Conservation (phyloP, 2,888 invertebrate genomes). For the Dendrolimus houi region DNA sequence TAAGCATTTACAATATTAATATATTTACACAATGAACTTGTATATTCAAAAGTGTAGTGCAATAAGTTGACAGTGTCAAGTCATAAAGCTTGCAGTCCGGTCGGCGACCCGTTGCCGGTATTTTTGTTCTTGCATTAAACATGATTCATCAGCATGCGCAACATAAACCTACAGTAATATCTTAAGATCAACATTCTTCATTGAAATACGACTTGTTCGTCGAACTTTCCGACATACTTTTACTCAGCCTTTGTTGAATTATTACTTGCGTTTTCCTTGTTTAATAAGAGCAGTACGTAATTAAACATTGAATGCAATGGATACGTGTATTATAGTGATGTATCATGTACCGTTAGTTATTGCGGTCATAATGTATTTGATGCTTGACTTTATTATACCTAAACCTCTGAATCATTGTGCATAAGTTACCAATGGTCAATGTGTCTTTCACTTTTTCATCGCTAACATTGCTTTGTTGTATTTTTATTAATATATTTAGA, state of each 20-base stretch:
- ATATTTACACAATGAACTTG: too few species aligned
- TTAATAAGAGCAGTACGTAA: not conserved
- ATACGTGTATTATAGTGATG: not conserved
- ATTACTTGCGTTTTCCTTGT: slow-evolving; percentile 10
- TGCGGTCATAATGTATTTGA: not conserved
- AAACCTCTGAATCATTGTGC: too few species aligned
- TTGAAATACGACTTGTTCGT: slow-evolving; percentile 16
- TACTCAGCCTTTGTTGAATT: slow-evolving; percentile 16
- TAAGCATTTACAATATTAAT: too few species aligned
- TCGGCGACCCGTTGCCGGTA: slow-evolving; percentile 22
- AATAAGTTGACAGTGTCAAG: not conserved
- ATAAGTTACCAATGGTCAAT: too few species aligned
- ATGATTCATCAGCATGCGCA: slow-evolving; percentile 30
- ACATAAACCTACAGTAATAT: slow-evolving; percentile 13
- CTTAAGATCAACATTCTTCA: slow-evolving; percentile 15
- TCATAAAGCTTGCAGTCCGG: slow-evolving; percentile 16
- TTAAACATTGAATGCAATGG: too few species aligned
- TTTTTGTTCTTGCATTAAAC: slow-evolving; percentile 19
- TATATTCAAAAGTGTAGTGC: not conserved
- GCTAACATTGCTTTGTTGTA: too few species aligned
- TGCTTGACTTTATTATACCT: not conserved
- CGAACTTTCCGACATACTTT: slow-evolving; percentile 19
- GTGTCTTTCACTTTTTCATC: too few species aligned
- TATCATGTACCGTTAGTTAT: not conserved
- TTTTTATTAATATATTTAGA: too few species aligned